Conservation (phyloP, 1,140 invertebrate genomes). For the Diorhabda carinulata region DNA sequence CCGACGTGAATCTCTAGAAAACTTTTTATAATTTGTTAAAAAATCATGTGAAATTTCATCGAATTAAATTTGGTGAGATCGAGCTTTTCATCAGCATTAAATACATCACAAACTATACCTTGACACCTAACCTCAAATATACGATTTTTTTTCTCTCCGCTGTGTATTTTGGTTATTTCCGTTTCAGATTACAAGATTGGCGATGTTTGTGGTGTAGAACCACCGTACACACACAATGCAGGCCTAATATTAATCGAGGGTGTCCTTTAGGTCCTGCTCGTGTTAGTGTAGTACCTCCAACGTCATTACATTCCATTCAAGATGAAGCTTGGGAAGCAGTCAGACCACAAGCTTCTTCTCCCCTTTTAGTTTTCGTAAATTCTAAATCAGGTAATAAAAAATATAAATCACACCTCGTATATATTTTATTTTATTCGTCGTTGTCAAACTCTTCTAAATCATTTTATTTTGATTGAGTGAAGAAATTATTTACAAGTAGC, state of each 20-base stretch:
- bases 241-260: constrained; percentile 64
- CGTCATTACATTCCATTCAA: constrained; percentile 81
- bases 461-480: no score
- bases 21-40: background rate
- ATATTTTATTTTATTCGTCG: no score
- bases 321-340: constrained; percentile 90
- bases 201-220: constrained; percentile 92
- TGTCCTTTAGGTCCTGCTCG: constrained; percentile 84
- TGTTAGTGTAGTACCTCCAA: constrained; percentile 90
- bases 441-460: no score
- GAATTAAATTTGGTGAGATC: no score
- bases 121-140: no score
- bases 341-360: constrained; percentile 66
- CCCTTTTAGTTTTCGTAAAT: constrained; percentile 93
- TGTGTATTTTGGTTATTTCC: constrained; percentile 1
- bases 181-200: constrained; percentile 85
- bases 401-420: no score
- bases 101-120: background rate
- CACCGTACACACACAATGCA: constrained; percentile 87
- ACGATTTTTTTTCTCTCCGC: background rate
- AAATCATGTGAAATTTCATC: no score
- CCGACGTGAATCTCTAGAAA: background rate
- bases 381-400: constrained; percentile 72
- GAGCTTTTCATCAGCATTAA: background rate
- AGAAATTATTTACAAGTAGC: no score